Conservation (phyloP, 2,888 invertebrate genomes). For the Eurytoma californica region DNA sequence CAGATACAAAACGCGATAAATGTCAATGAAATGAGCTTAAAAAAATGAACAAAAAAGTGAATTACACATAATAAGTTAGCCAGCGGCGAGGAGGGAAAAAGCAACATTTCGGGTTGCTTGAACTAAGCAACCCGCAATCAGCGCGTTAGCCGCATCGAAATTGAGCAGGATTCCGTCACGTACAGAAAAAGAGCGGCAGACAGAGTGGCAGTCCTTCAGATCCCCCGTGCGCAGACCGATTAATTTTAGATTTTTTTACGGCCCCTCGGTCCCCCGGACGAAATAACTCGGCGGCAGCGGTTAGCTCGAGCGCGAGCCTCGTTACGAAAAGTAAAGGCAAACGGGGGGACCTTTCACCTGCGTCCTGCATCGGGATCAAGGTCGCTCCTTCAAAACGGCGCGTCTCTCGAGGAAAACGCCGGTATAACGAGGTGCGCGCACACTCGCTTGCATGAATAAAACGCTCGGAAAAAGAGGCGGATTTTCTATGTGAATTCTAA, state of each 20-base stretch:
- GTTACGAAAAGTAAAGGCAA: neutral
- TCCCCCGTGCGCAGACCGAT: conserved; percentile 25
- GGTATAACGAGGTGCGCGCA: neutral
- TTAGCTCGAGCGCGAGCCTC: neutral
- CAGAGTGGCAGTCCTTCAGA: conserved; percentile 24
- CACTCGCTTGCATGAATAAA: neutral
- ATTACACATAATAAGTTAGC: no score
- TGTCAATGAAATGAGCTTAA: no score
- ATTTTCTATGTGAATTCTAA: no score
- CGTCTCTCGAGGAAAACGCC: neutral
- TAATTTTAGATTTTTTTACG: conserved; percentile 37
- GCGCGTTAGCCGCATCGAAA: conserved; percentile 1
- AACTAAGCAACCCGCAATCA: no score
- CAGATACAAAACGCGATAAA: no score
- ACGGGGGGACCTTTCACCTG: conserved; percentile 53
- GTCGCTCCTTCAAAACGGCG: conserved; percentile 34
- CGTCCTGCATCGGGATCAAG: conserved; percentile 55
- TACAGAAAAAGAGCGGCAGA: conserved; percentile 12
- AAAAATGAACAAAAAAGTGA: no score
- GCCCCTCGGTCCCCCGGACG: neutral
- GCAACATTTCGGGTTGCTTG: no score
- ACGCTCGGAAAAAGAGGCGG: no score
- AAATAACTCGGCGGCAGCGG: neutral
- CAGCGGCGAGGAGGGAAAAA: no score
- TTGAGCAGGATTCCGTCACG: conserved; percentile 33